A percentile compares a stretch with the other conserved stretches of the same genome.
Evolutionary conservation across 2,888 invertebrate species (phyloP).

Genomic region (Gryllus longicercus): DNA sequence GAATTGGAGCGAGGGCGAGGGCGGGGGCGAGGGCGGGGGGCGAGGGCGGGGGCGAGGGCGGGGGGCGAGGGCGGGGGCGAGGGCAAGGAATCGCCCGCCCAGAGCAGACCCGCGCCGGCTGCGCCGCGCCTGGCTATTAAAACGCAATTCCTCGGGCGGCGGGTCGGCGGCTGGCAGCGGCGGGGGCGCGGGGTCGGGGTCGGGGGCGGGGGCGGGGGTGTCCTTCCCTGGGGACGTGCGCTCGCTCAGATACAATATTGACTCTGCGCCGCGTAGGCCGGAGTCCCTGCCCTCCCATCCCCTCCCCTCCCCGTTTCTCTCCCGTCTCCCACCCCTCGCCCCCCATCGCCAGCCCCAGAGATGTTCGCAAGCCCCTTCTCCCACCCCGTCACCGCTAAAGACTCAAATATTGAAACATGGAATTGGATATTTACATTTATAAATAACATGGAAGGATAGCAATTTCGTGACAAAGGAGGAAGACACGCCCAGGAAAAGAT

Average conservation of each 20-base stretch:
- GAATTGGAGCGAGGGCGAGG: too few relatives aligned
- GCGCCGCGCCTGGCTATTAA: background rate
- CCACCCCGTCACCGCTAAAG: background rate
- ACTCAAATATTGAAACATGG: slow-evolving; percentile 3
- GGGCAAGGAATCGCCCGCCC: too few relatives aligned
- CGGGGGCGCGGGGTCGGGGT: background rate
- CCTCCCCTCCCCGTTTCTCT: background rate
- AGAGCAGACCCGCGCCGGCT: too few relatives aligned
- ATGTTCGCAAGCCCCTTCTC: background rate
- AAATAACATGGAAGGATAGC: slow-evolving; percentile 10
- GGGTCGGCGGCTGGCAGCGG: background rate
- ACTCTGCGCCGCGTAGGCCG: background rate
- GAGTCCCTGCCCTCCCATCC: background rate
- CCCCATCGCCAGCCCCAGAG: background rate
- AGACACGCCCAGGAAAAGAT: too few relatives aligned
- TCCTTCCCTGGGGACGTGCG: background rate
- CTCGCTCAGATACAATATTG: background rate
- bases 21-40: too few relatives aligned
- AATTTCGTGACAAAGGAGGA: background rate
- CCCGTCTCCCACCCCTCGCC: background rate
- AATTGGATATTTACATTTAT: slow-evolving; percentile 17
- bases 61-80: too few relatives aligned
- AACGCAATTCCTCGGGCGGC: slow-evolving; percentile 1
- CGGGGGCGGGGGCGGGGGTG: background rate
- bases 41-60: too few relatives aligned